A percentile compares a stretch with the other conserved stretches of the same genome.
Conservation (phyloP, 1,140 invertebrate species). For the Heliconius himera region DNA sequence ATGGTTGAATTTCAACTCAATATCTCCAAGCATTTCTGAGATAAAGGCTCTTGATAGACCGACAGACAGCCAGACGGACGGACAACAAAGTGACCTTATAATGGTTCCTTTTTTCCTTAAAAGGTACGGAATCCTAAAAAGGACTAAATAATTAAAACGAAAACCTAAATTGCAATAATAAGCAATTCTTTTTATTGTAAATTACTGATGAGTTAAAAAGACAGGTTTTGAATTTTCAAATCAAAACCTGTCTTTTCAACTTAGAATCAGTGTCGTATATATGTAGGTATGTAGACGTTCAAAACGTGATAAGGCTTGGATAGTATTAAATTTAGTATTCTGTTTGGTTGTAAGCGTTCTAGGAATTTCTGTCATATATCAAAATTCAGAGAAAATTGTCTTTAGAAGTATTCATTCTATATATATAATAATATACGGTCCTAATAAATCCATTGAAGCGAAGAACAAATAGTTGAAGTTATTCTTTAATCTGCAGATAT, state of each 20-base stretch:
- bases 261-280: not conserved
- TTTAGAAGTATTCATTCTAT: not conserved
- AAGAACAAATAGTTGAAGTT: not conserved
- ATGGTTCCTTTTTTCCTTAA: too few species aligned
- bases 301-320: not conserved
- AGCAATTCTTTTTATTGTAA: too few species aligned
- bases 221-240: not conserved
- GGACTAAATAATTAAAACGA: too few species aligned
- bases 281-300: not conserved
- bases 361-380: not conserved
- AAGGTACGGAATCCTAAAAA: too few species aligned
- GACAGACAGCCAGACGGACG: too few species aligned
- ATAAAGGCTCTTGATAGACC: too few species aligned
- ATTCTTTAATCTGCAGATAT: not conserved
- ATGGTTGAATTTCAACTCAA: too few species aligned
- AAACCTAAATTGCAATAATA: too few species aligned
- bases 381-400: not conserved
- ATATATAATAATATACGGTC: not conserved
- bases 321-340: not conserved
- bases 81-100: too few species aligned
- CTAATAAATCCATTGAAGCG: not conserved
- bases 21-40: too few species aligned
- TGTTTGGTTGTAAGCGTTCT: not conserved
- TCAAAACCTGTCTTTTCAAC: not conserved
- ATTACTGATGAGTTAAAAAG: too few species aligned